These are phyloP conservation scores for Yponomeuta evonymella DNA, from an alignment of 2,888 invertebrate genomes.

Conservation along the genomic window DNA sequence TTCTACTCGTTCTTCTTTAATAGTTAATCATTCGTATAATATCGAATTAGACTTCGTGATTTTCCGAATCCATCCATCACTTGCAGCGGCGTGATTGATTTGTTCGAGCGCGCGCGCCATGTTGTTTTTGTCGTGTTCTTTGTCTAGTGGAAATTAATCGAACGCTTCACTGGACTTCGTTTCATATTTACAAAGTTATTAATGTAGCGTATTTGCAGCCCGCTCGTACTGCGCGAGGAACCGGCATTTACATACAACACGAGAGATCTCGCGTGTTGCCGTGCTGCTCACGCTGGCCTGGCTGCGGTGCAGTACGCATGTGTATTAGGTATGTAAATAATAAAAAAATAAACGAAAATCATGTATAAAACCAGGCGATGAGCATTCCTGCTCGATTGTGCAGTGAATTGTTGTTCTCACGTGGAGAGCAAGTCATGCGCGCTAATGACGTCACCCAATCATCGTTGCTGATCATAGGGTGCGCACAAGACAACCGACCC, in stretches of 20 bases:
- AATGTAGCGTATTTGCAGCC: background rate
- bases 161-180: background rate
- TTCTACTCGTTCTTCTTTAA: background rate
- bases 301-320: too few relatives aligned
- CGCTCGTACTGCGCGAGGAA: background rate
- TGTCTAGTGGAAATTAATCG: background rate
- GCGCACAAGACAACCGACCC: background rate
- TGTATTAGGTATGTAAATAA: background rate
- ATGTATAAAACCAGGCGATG: background rate
- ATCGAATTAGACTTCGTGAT: slow-evolving; percentile 3
- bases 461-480: background rate
- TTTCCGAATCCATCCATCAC: background rate
- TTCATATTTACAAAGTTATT: background rate
- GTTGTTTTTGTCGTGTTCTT: slow-evolving; percentile 3
- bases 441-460: slow-evolving; percentile 16
- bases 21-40: background rate
- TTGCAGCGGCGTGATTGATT: background rate
- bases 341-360: background rate
- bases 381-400: slow-evolving; percentile 5
- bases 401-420: background rate
- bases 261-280: too few relatives aligned
- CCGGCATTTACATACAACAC: background rate
- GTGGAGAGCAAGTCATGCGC: slow-evolving; percentile 21
- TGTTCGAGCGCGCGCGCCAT: background rate
- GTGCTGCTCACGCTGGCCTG: too few relatives aligned